Conservation (phyloP, 2,797 vertebrate genomes). For the Heliangelus exortis region DNA sequence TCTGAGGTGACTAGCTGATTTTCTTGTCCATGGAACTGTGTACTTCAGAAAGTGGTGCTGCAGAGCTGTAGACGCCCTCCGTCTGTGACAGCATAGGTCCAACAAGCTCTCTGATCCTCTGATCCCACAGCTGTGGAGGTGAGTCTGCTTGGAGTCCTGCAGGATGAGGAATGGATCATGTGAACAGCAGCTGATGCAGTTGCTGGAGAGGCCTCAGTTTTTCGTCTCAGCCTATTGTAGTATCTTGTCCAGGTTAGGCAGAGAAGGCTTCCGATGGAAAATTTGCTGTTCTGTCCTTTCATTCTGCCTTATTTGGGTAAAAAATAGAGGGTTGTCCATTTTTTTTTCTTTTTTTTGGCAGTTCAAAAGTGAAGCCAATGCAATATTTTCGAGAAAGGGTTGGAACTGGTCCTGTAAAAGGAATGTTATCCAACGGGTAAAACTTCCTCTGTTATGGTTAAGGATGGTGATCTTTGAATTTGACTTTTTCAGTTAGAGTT, state of each 20-base stretch:
- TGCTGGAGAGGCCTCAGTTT: neutral
- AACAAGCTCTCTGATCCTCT: neutral
- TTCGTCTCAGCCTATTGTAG: neutral
- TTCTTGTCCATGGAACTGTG: neutral
- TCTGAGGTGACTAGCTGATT: neutral
- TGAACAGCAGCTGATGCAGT: constrained; percentile 1
- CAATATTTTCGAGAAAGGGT: neutral
- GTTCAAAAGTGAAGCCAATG: neutral
- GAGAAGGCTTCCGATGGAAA: neutral
- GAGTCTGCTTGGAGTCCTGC: neutral
- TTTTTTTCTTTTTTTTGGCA: neutral
- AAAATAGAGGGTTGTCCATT: neutral
- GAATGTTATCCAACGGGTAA: neutral
- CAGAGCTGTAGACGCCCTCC: neutral
- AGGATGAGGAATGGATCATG: neutral
- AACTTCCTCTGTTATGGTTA: neutral
- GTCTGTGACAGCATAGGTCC: neutral
- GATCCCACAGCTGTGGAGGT: neutral
- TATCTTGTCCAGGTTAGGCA: neutral
- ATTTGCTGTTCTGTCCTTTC: neutral
- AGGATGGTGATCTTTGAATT: neutral
- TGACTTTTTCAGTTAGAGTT: neutral
- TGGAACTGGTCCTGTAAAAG: neutral
- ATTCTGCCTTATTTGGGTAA: constrained; percentile 5
- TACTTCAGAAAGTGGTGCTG: fast-evolving